These are phyloP conservation scores for Trachemys scripta DNA, from an alignment of 2,113 vertebrate species.

Conservation along the genomic window DNA sequence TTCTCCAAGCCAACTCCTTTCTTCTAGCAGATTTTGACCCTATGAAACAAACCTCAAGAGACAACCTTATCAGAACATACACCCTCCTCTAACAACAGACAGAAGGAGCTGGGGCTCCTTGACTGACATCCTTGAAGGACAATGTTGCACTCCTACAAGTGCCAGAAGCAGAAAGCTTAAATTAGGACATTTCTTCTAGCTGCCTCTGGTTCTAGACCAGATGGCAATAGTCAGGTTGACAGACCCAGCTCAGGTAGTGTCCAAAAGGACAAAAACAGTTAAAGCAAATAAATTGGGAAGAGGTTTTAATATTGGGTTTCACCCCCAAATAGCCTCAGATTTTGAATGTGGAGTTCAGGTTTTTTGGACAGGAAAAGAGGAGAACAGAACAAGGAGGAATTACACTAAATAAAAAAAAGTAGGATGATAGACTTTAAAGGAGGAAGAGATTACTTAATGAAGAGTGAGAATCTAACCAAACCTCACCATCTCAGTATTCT, in stretches of 20 bases:
- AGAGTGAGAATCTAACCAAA: neutral
- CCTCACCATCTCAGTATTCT: neutral
- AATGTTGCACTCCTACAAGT: rapidly evolving
- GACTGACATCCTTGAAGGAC: neutral
- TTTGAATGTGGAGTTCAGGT: neutral
- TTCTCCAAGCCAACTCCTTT: neutral
- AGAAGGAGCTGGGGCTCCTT: neutral
- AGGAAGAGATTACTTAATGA: neutral
- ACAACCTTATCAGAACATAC: neutral
- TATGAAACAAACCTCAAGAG: neutral
- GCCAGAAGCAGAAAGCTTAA: neutral
- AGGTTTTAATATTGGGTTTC: neutral
- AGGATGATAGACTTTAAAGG: neutral
- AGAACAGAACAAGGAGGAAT: neutral
- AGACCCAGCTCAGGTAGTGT: neutral
- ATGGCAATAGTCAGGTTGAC: neutral
- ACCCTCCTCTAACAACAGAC: neutral
- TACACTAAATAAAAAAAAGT: neutral
- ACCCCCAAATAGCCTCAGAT: neutral
- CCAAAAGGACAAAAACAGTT: neutral
- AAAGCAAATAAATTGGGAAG: neutral
- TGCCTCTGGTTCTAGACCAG: neutral
- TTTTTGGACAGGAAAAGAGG: neutral
- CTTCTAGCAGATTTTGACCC: neutral
- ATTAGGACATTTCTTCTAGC: neutral